Conservation (phyloP, 2,888 invertebrate species). For the Adela reaumurella region DNA sequence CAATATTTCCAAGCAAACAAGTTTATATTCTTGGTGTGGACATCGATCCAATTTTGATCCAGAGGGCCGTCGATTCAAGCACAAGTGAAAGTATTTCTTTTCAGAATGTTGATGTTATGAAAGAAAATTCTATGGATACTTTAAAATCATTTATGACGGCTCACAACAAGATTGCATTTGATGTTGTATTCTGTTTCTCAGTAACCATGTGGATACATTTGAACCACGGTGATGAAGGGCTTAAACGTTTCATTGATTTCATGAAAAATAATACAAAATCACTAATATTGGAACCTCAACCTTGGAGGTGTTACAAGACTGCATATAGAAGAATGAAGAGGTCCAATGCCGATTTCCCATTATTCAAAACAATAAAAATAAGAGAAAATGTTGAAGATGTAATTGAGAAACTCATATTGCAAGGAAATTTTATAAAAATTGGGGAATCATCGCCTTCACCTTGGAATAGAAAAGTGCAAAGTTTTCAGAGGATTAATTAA, state of each 20-base stretch:
- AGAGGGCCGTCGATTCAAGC: slow-evolving; percentile 60
- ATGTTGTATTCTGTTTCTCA: slow-evolving; percentile 74
- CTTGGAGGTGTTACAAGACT: slow-evolving; percentile 79
- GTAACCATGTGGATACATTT: slow-evolving; percentile 90
- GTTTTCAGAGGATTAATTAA: slow-evolving; percentile 35
- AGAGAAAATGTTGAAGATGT: slow-evolving; percentile 57
- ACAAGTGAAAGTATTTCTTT: slow-evolving; percentile 45
- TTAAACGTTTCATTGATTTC: slow-evolving; percentile 59
- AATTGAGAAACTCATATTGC: slow-evolving; percentile 55
- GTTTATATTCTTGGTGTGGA: slow-evolving; percentile 66
- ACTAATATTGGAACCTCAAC: slow-evolving; percentile 77
- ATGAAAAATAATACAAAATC: slow-evolving; percentile 51
- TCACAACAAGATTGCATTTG: slow-evolving; percentile 49
- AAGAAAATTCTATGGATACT: slow-evolving; percentile 21
- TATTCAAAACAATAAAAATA: slow-evolving; percentile 57
- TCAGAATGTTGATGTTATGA: slow-evolving; percentile 60
- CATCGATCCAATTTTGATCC: slow-evolving; percentile 67
- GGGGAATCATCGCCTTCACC: slow-evolving; percentile 57
- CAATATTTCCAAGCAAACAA: slow-evolving; percentile 26
- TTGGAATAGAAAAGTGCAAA: slow-evolving; percentile 68
- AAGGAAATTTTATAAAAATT: slow-evolving; percentile 46
- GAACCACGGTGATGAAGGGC: slow-evolving; percentile 74
- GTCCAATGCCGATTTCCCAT: slow-evolving; percentile 58
- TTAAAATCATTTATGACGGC: slow-evolving; percentile 45
- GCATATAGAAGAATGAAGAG: slow-evolving; percentile 70